Percentiles rank a stretch among this genome's conserved stretches.
Evolutionary conservation across 2,797 vertebrate species (phyloP).

Genomic region (Lepilemur ruficaudatus): DNA sequence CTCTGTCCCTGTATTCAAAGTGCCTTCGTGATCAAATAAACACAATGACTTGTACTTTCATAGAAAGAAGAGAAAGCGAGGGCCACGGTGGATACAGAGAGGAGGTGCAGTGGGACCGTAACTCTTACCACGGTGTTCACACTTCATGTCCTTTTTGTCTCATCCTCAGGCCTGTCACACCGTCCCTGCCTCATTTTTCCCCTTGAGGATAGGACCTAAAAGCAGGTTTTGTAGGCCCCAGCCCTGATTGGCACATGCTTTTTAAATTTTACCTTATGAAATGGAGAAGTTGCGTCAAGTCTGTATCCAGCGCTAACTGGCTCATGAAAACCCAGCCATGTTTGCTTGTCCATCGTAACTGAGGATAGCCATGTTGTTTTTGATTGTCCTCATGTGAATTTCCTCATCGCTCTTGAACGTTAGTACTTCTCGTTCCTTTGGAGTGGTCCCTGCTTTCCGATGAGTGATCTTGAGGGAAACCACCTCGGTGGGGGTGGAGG

Average conservation of each 20-base stretch:
- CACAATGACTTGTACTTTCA: neutral
- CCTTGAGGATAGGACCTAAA: neutral
- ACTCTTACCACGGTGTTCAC: neutral
- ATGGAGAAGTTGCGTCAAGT: neutral
- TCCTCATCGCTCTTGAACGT: neutral
- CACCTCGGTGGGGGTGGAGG: neutral
- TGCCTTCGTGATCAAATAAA: neutral
- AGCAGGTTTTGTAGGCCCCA: neutral
- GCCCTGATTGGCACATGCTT: neutral
- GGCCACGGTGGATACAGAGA: neutral
- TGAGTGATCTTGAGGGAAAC: neutral
- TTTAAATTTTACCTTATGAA: neutral
- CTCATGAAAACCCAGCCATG: neutral
- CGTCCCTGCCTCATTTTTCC: neutral
- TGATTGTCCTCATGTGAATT: neutral
- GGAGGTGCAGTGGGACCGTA: neutral
- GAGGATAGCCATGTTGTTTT: neutral
- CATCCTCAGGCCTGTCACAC: neutral
- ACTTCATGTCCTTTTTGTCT: neutral
- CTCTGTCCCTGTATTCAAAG: neutral
- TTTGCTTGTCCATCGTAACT: neutral
- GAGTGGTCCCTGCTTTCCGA: neutral
- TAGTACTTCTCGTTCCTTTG: neutral
- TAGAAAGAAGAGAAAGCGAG: neutral
- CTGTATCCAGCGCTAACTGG: neutral